Evolutionary conservation across 2,888 invertebrate species (phyloP).

Genomic region (Megaustenia siamemsis): DNA sequence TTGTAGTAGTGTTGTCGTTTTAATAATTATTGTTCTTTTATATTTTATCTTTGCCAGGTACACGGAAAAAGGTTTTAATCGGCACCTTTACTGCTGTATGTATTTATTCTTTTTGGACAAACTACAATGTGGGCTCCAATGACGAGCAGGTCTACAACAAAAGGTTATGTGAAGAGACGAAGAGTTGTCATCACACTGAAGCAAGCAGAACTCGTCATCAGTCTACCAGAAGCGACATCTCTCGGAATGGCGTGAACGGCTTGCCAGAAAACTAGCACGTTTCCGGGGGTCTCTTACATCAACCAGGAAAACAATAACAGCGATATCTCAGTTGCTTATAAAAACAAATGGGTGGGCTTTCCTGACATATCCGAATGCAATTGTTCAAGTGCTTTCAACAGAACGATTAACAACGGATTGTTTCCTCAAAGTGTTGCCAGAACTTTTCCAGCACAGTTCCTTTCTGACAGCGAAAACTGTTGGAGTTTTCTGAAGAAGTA

Average conservation of each 20-base stretch:
- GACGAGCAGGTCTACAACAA: not conserved
- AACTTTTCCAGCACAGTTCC: not conserved
- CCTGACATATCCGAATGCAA: not conserved
- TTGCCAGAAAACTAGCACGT: not conserved
- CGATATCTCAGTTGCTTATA: conserved; percentile 16
- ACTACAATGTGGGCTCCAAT: not conserved
- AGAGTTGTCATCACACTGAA: not conserved
- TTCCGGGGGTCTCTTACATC: not conserved
- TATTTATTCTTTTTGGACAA: conserved; percentile 1
- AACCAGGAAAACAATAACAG: conserved; percentile 3
- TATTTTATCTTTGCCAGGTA: not conserved
- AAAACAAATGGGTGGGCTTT: conserved; percentile 41
- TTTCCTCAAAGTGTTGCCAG: conserved; percentile 16
- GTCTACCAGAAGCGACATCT: not conserved
- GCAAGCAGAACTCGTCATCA: no score
- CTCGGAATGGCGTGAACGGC: not conserved
- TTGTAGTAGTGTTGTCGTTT: no score
- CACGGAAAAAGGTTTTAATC: not conserved
- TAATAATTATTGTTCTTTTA: not conserved
- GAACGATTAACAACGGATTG: not conserved
- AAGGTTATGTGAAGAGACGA: not conserved
- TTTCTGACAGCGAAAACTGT: conserved; percentile 15
- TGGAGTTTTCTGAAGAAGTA: not conserved
- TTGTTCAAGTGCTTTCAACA: not conserved
- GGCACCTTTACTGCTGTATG: not conserved